phyloP scores from a whole-genome alignment of 2,888 invertebrate species.

The Hirtodrosophila cameraria region DNA sequence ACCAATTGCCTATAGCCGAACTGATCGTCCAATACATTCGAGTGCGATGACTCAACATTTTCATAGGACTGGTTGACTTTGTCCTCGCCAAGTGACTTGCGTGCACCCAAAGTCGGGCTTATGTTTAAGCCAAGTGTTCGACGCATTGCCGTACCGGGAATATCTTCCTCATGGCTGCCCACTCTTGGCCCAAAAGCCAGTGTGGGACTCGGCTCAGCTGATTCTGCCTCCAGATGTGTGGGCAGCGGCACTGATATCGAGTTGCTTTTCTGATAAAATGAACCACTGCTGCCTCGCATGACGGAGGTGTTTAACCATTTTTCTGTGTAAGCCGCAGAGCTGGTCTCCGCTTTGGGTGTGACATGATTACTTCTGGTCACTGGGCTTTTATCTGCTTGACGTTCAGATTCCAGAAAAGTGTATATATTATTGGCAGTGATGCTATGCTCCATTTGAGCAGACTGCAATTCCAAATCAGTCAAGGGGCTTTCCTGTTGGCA shows the following conservation, averaged over 20 bases:
- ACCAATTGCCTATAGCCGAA: slow-evolving; percentile 75
- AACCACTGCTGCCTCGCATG: slow-evolving; percentile 49
- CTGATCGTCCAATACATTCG: slow-evolving; percentile 75
- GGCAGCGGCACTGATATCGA: slow-evolving; percentile 72
- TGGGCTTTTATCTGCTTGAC: slow-evolving; percentile 22
- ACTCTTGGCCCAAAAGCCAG: slow-evolving; percentile 86
- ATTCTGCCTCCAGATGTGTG: slow-evolving; percentile 80
- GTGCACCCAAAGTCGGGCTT: slow-evolving; percentile 53
- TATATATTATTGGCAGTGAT: slow-evolving; percentile 60
- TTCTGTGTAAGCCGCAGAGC: slow-evolving; percentile 66
- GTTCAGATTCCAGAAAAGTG: slow-evolving; percentile 56
- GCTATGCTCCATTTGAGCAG: slow-evolving; percentile 14
- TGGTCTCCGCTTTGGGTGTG: slow-evolving; percentile 31
- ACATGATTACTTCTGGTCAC: slow-evolving; percentile 24
- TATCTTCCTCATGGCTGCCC: slow-evolving; percentile 77
- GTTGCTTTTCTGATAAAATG: slow-evolving; percentile 57
- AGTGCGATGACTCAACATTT: slow-evolving; percentile 65
- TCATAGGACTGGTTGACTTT: slow-evolving; percentile 50
- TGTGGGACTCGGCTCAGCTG: slow-evolving; percentile 82
- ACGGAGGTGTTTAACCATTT: slow-evolving; percentile 76
- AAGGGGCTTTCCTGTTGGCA: slow-evolving; percentile 61
- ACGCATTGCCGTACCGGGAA: slow-evolving; percentile 84
- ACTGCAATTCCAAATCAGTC: slow-evolving; percentile 48
- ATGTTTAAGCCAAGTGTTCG: slow-evolving; percentile 77
- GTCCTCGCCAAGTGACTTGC: slow-evolving; percentile 24